Evolutionary conservation across 1,140 invertebrate genomes (phyloP).

Genomic region (Drosophila nigrodunni): DNA sequence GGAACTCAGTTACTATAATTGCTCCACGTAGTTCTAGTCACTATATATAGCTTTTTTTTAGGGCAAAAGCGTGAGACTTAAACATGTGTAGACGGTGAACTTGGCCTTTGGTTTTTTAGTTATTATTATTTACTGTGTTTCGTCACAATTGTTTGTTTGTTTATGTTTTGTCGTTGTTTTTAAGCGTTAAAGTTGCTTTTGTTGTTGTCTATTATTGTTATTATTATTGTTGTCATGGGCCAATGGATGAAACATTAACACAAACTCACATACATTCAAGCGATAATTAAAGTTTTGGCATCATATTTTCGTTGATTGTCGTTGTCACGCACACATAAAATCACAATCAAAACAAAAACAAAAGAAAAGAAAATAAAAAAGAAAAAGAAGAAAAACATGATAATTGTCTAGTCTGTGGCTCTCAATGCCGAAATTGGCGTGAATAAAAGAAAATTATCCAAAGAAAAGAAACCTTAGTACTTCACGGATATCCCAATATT

Average conservation of each 20-base stretch:
- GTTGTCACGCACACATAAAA: conserved; percentile 39
- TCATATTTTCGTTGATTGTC: conserved; percentile 39
- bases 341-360: conserved; percentile 11
- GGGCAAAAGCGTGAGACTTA: neutral
- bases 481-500: too few species aligned
- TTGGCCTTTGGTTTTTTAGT: conserved; percentile 34
- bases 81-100: conserved; percentile 35
- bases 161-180: conserved; percentile 19
- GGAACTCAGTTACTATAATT: too few species aligned
- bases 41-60: neutral
- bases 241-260: conserved; percentile 13
- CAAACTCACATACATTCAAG: neutral
- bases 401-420: too few species aligned
- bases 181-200: conserved; percentile 41
- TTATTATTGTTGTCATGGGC: conserved; percentile 39
- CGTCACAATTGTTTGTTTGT: conserved; percentile 20
- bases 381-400: too few species aligned
- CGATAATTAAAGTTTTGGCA: conserved; percentile 21
- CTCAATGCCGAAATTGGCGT: too few species aligned
- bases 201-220: conserved; percentile 42
- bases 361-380: too few species aligned
- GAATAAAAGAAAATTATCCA: too few species aligned
- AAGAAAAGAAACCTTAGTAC: too few species aligned
- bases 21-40: too few species aligned
- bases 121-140: conserved; percentile 22